Conservation (phyloP, 2,888 invertebrate species). For the Trileptium ribeirensis region DNA sequence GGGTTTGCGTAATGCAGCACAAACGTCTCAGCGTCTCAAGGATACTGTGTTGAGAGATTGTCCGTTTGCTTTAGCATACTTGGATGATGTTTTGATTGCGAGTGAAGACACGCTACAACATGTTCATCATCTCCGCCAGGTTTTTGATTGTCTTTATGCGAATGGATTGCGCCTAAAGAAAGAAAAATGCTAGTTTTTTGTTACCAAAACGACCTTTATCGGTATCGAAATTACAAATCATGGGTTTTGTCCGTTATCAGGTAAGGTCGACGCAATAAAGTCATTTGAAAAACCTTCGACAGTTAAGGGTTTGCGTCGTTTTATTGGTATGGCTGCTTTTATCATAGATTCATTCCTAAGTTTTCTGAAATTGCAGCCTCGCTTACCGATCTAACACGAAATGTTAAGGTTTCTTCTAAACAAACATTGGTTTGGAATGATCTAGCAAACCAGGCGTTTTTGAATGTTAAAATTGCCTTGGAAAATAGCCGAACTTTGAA, state of each 20-base stretch:
- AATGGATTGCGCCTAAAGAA: background rate
- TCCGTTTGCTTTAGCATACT: background rate
- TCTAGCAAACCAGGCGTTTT: background rate
- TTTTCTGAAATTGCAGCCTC: background rate
- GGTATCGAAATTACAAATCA: background rate
- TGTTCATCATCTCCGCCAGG: background rate
- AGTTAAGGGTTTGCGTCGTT: background rate
- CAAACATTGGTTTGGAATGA: background rate
- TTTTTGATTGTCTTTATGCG: background rate
- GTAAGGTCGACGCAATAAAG: background rate
- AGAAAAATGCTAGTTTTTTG: background rate
- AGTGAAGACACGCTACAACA: background rate
- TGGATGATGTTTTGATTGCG: background rate
- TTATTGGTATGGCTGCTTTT: constrained; percentile 5
- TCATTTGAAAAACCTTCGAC: background rate
- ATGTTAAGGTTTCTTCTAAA: background rate
- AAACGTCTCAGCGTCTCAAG: background rate
- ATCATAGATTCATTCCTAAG: background rate
- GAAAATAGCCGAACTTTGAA: background rate
- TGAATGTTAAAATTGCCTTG: background rate
- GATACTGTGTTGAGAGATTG: background rate
- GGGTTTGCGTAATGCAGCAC: background rate
- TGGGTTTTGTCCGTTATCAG: background rate
- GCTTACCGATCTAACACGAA: background rate
- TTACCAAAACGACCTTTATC: background rate